Percentiles rank a stretch among this genome's conserved stretches.
phyloP scores from a whole-genome alignment of 2,888 invertebrate species.

The Apamea epomidion region DNA sequence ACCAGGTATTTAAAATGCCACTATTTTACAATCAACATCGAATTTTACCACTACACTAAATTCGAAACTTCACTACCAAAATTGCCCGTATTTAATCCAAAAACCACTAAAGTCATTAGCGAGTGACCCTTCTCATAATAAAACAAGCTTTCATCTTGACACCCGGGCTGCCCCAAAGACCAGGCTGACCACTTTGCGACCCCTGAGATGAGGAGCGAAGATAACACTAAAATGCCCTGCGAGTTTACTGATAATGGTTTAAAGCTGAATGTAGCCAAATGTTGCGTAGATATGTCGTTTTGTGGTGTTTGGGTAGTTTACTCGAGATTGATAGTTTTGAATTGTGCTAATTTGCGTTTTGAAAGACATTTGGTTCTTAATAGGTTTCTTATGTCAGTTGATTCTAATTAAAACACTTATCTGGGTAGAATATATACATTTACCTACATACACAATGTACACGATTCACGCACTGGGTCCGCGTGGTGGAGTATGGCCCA shows the following conservation, averaged over 20 bases:
- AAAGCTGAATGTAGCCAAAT: conserved; percentile 84
- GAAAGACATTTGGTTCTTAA: background rate
- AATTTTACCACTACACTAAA: conserved; percentile 7
- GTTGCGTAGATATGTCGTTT: conserved; percentile 71
- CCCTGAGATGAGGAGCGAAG: conserved; percentile 85
- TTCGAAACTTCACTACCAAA: conserved; percentile 37
- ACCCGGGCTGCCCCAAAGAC: conserved; percentile 78
- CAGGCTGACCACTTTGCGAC: conserved; percentile 68
- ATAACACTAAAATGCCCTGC: conserved; percentile 85
- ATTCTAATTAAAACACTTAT: background rate
- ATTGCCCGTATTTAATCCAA: conserved; percentile 66
- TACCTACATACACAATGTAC: too few relatives aligned
- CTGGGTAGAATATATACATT: too few relatives aligned
- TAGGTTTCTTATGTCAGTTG: too few relatives aligned
- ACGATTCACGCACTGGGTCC: too few relatives aligned
- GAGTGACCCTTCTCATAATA: conserved; percentile 84
- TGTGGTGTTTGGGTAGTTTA: conserved; percentile 66
- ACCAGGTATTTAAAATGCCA: background rate
- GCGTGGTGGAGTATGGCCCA: too few relatives aligned
- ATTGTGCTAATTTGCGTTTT: background rate
- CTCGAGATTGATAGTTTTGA: conserved; percentile 10
- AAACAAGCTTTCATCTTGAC: conserved; percentile 86
- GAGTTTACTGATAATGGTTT: conserved; percentile 83
- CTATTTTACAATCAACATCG: background rate
- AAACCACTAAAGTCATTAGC: conserved; percentile 83